Base-by-base conservation (phyloP, 2,888 invertebrate species). In the Lithodes maja region DNA sequence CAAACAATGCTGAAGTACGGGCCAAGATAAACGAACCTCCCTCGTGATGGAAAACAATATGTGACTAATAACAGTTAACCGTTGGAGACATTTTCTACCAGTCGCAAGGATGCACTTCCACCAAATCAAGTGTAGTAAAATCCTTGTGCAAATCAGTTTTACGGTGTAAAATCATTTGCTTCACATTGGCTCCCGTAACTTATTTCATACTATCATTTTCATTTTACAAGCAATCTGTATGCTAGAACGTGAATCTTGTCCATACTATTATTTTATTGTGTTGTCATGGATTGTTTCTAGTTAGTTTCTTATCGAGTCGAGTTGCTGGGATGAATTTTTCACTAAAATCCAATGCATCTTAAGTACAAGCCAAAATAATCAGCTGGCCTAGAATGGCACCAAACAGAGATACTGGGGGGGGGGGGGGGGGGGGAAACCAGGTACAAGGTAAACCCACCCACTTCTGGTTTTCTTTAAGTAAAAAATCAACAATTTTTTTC, bases 401-500 rank as follows among this genome's bases (percentile, higher is more conserved):
- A n/a, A 17, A 71, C 15, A 71, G 71, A n/a, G 17, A 71, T 12
- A 17, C 12, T 5, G 71, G 71, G 71, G n/a, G 17, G 71, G 71
- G 17, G 71, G 71, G 71, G 71, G 17, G 71, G 71, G 12, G 17
- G 71, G 17, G 71, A 17, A n/a, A 71, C 71, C 71, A 71, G 71
- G 71, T 71, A 71, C 71, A 71, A 1, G 15, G 71, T 17, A 71
- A 17, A 71, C 71, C 71, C 17, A n/a, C 71, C 33, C 71, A 71
- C 71, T 71, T 71, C 71, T 17, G 3, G 17, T 71, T 12, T 71
- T 71, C 71, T n/a, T 17, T 17, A 71, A 71, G 71, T 71, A 71
- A 61, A 61, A 33, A 71, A 71, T 71, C 17, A 71, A 71, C 71
- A 71, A 71, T 71, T 71, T 33, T 33, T 33, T 33, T 71, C 71